Evolutionary conservation across 2,113 vertebrate genomes (phyloP).

Genomic region (Albula glossodonta): DNA sequence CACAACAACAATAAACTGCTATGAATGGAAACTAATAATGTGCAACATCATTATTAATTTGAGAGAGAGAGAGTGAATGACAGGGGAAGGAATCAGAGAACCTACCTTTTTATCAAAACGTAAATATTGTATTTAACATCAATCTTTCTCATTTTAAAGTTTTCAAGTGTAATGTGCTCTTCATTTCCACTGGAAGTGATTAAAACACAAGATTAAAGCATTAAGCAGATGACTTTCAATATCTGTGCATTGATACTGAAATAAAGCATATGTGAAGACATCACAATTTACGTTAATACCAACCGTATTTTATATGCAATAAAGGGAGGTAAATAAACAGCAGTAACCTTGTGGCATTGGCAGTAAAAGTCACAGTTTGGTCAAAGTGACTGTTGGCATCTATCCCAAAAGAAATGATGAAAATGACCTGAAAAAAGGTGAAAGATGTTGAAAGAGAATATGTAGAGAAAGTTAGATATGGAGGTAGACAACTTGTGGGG

Average conservation of each 20-base stretch:
- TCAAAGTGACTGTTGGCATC: conserved; percentile 46
- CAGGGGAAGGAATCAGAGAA: too few species aligned
- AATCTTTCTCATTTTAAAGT: conserved; percentile 42
- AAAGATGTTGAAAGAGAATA: neutral
- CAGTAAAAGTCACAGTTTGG: conserved; percentile 47
- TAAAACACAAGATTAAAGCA: neutral
- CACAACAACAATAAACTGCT: too few species aligned
- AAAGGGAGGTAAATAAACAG: neutral
- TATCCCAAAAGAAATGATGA: conserved; percentile 63
- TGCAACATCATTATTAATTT: neutral
- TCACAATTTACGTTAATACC: too few species aligned
- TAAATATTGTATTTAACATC: conserved; percentile 68
- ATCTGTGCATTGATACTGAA: neutral
- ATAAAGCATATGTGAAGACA: too few species aligned
- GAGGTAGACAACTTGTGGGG: neutral
- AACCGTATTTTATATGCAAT: neutral
- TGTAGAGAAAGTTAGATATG: neutral
- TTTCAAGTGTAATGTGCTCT: conserved; percentile 37
- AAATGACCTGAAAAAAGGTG: conserved; percentile 57
- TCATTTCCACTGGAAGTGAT: conserved; percentile 62
- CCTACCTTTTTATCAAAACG: conserved; percentile 63
- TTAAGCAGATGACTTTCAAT: neutral
- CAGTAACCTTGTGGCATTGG: conserved; percentile 60
- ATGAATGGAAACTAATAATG: too few species aligned
- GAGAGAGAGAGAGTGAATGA: too few species aligned